These are phyloP conservation scores for Leucozona laternaria DNA, from an alignment of 2,888 invertebrate genomes.

Conservation along the genomic window DNA sequence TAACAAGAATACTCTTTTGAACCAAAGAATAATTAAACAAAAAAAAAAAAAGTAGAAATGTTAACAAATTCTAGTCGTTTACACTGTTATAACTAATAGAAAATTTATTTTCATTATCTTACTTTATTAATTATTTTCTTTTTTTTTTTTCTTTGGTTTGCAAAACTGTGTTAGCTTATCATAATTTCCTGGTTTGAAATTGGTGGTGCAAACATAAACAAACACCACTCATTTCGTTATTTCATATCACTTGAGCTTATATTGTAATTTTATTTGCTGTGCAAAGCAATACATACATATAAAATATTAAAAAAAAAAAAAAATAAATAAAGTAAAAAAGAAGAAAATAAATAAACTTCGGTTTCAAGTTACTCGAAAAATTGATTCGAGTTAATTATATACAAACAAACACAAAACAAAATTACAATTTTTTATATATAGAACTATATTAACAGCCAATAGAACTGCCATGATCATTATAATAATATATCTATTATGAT, in stretches of 20 bases:
- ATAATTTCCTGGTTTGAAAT: conserved; percentile 47
- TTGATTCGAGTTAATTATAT: conserved; percentile 58
- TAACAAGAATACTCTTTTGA: conserved; percentile 49
- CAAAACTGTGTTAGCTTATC: conserved; percentile 56
- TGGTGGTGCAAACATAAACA: conserved; percentile 18
- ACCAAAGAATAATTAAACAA: conserved; percentile 54
- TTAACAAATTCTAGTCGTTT: conserved; percentile 62
- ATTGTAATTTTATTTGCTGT: neutral
- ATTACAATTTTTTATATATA: conserved; percentile 52
- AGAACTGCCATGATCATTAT: conserved; percentile 74
- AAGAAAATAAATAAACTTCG: conserved; percentile 54
- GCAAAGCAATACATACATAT: conserved; percentile 7
- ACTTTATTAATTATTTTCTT: neutral
- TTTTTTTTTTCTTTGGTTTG: conserved; percentile 25
- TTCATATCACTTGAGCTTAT: conserved; percentile 65
- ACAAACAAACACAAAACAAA: conserved; percentile 30
- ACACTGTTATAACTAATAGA: conserved; percentile 26
- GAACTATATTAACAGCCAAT: conserved; percentile 66
- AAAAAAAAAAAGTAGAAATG: conserved; percentile 39
- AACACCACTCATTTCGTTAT: conserved; percentile 30
- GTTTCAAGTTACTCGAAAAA: conserved; percentile 64
- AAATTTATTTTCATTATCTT: conserved; percentile 46
- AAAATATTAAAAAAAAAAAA: conserved; percentile 16
- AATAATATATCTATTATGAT: conserved; percentile 43
- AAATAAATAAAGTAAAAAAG: conserved; percentile 9